Evolutionary conservation across 2,113 vertebrate species (phyloP), one percentile per base, ranked within the genome.

Genomic region (Puntigrus tetrazona): DNA sequence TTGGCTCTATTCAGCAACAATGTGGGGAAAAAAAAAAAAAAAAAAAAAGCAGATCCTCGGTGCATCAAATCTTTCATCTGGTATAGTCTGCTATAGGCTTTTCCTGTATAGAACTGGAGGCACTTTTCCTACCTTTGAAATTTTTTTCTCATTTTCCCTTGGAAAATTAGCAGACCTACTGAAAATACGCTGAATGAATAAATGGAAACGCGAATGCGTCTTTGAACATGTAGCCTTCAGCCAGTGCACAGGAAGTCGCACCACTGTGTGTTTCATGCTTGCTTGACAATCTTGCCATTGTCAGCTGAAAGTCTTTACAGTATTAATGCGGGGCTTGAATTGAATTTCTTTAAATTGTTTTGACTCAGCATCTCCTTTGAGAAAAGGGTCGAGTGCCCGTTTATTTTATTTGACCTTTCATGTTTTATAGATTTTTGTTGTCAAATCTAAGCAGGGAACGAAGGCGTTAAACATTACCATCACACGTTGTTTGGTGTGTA

Each of bases 291-390:
- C 22, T 27, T 41, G 70, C 72, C 1, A 16, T 50, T 31, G 73
- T 75, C 45, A 50, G 73, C 25, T 47, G 38, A 80, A 80, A 80
- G n/a, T 78, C 36, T 61, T 78, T 31, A 38, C 16, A 79, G 18
- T 0, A 18, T 63, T 63, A 47, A 45, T 43, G 59, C 38, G 47
- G 59, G 22, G 52, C 8, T 63, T 38, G 3, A 50, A 50, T 50
- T 75, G 0, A 63, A 47, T 47, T 45, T 43, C 14, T 8, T 78
- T 29, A 1, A 79, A 63, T 63, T 79, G 25, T 45, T 80, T 65
- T 45, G 59, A 80, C 59, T 45, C 78, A 29, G 59, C 59, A 20
- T 63, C 78, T 65, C 78, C n/a, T 31, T 4, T 31, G 41, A 80
- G 59, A 36, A 78, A 78, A 78, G 5, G 72, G 36, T 79, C 38